A percentile compares a stretch with the other conserved stretches of the same genome.
These are phyloP conservation scores for Typhlichthys eigenmanni DNA, from an alignment of 2,797 vertebrate species.

Conservation along the genomic window DNA sequence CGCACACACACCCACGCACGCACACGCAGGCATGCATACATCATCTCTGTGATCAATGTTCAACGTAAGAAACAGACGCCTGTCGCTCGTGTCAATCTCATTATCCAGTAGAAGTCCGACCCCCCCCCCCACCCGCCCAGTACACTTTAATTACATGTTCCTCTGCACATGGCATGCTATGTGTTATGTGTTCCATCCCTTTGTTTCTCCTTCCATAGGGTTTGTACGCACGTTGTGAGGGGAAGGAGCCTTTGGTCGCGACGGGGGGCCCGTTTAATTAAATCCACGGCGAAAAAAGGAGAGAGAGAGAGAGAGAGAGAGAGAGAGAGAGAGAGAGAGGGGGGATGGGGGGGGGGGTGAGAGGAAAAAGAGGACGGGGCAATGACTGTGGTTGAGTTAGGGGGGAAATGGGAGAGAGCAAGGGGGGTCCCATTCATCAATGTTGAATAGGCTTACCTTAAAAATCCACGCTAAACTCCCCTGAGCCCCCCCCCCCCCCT, in stretches of 20 bases:
- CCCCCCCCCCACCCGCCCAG: not conserved
- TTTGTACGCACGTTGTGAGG: conserved; percentile 2
- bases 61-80: not conserved
- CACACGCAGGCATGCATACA: not conserved
- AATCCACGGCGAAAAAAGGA: conserved; percentile 10
- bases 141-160: too few relatives aligned
- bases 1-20: not conserved
- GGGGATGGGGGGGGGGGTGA: too few relatives aligned
- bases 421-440: conserved; percentile 18
- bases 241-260: conserved; percentile 15
- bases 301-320: conserved; percentile 1
- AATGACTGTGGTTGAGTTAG: not conserved
- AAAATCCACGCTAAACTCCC: conserved; percentile 13
- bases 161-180: too few relatives aligned
- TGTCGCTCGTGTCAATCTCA: not conserved
- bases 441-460: conserved; percentile 30
- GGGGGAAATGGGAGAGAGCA: not conserved
- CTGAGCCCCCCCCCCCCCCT: not conserved
- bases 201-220: not conserved
- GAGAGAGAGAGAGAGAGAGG: not conserved
- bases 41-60: not conserved
- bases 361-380: not conserved
- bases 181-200: too few relatives aligned
- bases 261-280: conserved; percentile 28
- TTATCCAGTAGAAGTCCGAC: not conserved